Evolutionary conservation across 2,888 invertebrate genomes (phyloP).

Genomic region (Endomychus coccineus): DNA sequence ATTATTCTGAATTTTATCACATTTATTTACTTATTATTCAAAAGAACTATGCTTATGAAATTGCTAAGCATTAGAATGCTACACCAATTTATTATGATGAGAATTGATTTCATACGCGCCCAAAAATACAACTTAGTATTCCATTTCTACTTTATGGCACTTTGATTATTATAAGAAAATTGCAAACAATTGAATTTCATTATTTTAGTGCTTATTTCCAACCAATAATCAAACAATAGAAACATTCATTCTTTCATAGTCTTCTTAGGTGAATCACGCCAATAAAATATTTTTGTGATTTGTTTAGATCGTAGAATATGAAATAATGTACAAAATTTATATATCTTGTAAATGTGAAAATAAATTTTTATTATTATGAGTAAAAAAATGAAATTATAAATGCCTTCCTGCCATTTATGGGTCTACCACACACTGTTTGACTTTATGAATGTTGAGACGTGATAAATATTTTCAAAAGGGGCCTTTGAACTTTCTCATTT

Average conservation of each 20-base stretch:
- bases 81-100: too few species aligned
- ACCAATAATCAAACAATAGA: too few species aligned
- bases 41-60: too few species aligned
- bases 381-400: conserved; percentile 46
- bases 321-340: conserved; percentile 50
- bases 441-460: conserved; percentile 41
- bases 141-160: too few species aligned
- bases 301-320: conserved; percentile 45
- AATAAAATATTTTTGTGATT: conserved; percentile 47
- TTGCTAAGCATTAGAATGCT: too few species aligned
- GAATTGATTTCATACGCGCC: too few species aligned
- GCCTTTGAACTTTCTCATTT: conserved; percentile 40
- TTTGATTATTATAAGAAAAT: too few species aligned
- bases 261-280: conserved; percentile 34
- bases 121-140: too few species aligned
- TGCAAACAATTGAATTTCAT: conserved; percentile 28
- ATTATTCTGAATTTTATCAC: too few species aligned
- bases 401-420: conserved; percentile 59
- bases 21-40: too few species aligned
- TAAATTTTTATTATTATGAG: conserved; percentile 44
- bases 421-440: conserved; percentile 47
- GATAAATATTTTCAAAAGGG: conserved; percentile 45
- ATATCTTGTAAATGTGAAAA: conserved; percentile 44
- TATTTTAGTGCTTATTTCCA: conserved; percentile 30
- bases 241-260: conserved; percentile 19